Conservation (phyloP, 2,888 invertebrate species). For the Diplazon laetatorius region DNA sequence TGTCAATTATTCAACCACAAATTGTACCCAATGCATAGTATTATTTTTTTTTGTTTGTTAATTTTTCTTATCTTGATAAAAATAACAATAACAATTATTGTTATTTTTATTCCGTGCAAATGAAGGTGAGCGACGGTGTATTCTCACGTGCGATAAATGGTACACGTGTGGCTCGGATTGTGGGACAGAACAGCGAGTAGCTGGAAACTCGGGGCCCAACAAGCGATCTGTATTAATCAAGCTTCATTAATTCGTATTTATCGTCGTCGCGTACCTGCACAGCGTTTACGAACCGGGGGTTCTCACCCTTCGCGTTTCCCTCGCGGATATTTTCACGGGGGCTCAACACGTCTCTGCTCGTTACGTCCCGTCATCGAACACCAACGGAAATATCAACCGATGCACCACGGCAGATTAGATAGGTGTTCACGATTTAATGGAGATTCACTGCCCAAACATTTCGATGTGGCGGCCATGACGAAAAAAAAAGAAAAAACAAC, state of each 20-base stretch:
- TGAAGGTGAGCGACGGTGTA: background rate
- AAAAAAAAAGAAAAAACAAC: too few relatives aligned
- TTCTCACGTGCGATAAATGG: slow-evolving; percentile 17
- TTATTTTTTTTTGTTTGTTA: too few relatives aligned
- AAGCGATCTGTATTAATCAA: slow-evolving; percentile 70
- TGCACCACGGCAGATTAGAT: slow-evolving; percentile 43
- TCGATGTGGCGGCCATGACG: background rate
- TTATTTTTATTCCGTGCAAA: too few relatives aligned
- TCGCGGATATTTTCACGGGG: slow-evolving; percentile 48
- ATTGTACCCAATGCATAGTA: too few relatives aligned
- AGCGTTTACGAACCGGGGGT: slow-evolving; percentile 8
- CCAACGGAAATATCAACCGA: slow-evolving; percentile 19
- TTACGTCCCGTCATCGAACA: slow-evolving; percentile 11
- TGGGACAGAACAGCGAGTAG: slow-evolving; percentile 2
- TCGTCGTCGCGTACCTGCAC: slow-evolving; percentile 28
- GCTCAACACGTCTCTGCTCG: slow-evolving; percentile 21
- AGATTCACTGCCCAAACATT: slow-evolving; percentile 49
- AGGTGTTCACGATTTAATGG: slow-evolving; percentile 59
- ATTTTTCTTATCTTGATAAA: too few relatives aligned
- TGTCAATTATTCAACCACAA: too few relatives aligned
- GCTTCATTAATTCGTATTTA: slow-evolving; percentile 67
- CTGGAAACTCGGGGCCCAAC: slow-evolving; percentile 9
- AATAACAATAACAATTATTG: too few relatives aligned
- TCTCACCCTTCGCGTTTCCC: background rate
- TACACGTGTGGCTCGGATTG: slow-evolving; percentile 14